Base-by-base conservation (phyloP, 2,113 vertebrate species). In the Daboia siamensis region DNA sequence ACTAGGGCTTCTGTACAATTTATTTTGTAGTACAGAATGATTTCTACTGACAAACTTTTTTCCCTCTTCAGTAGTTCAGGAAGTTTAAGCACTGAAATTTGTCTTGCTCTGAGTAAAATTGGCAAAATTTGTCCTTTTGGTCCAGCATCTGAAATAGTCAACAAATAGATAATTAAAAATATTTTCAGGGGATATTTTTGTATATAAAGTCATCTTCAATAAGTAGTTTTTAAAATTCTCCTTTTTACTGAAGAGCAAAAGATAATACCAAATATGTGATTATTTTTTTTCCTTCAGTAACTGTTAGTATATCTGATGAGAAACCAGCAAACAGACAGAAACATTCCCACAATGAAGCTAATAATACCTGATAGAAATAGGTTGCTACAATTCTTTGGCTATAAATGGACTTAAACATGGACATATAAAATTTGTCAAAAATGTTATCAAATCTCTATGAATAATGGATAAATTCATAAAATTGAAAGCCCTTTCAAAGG, bases 341-440 rank as follows among this genome's bases (percentile, higher is more conserved):
- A 90, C 69, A n/a, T 91, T 86, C 89, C 20, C 87, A 86, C n/a
- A 24, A 74, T 69, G 51, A 88, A 51, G 57, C 91, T 64, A 90
- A 93, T 90, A 48, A 90, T 90, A 33, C 56, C 44, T 48, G 59
- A 64, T 44, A 33, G 80, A 61, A 54, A 24, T 93, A 93, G 88
- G 88, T 86, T 89, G 61, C 46, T 90, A 86, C 12, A 17, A 26
- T n/a, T 92, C 33, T 57, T 90, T 89, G 46, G 29, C 8, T 87
- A 5, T 46, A 64, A 92, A 11, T 46, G 33, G 48, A 26, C 33
- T 3, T 29, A 86, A 1, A 69, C 59, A 9, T 5, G 7, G 11
- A 51, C 8, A 88, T 51, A 12, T 0, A 84, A 3, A 64, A 80
- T 54, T 61, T 4, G 84, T 85, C 90, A 64, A 33, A 54, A 92